These are phyloP conservation scores for Myotis daubentonii DNA, from an alignment of 2,797 vertebrate species.

Conservation along the genomic window DNA sequence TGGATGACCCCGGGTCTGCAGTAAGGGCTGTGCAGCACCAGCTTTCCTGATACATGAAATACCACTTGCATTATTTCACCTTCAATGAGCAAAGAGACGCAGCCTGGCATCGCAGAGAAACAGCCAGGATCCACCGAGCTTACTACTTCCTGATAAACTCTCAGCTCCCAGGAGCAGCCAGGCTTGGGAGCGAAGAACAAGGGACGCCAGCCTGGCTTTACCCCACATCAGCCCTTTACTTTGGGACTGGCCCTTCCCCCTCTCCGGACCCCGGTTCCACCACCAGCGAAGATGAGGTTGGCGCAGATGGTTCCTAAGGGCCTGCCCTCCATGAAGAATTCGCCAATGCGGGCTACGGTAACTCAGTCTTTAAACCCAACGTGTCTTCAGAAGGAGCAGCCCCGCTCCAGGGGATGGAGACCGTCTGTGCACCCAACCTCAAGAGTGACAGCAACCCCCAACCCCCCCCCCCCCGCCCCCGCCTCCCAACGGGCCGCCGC, in stretches of 20 bases:
- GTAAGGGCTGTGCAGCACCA: background rate
- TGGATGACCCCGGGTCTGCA: background rate
- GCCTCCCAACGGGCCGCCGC: background rate
- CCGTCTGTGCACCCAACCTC: background rate
- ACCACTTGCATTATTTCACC: background rate
- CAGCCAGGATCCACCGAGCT: background rate
- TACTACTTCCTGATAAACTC: background rate
- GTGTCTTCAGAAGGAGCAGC: background rate
- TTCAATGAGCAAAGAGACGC: background rate
- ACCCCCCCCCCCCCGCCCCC: background rate
- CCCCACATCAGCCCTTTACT: background rate
- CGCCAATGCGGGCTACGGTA: background rate
- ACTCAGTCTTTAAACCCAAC: background rate
- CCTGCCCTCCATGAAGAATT: background rate
- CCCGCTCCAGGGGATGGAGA: background rate
- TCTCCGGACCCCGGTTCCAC: background rate
- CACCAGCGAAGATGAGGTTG: background rate
- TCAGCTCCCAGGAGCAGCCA: background rate
- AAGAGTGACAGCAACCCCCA: background rate
- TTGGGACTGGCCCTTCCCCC: background rate
- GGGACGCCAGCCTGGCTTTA: background rate
- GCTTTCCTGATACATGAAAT: constrained; percentile 20
- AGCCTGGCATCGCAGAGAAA: background rate
- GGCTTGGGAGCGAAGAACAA: background rate
- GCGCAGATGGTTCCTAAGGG: background rate